Evolutionary conservation across 2,888 invertebrate species (phyloP).

Genomic region (Drosophila atroscutellata): DNA sequence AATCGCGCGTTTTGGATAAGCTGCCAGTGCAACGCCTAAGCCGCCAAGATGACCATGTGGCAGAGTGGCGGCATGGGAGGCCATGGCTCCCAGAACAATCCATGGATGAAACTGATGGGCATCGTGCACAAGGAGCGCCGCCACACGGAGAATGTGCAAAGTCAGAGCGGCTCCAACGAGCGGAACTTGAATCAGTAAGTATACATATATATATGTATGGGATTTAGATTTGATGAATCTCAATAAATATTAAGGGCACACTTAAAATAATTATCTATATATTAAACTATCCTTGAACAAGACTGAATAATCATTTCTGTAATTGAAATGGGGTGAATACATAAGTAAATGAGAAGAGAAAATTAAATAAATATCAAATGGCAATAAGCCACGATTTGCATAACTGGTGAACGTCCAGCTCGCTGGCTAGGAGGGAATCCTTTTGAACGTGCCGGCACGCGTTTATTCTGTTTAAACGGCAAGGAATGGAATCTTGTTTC

Average conservation of each 20-base stretch:
- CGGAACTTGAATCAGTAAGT: conserved; percentile 90
- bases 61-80: conserved; percentile 91
- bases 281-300: not conserved
- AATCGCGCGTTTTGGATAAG: conserved; percentile 41
- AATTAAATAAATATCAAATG: not conserved
- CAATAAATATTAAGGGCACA: not conserved
- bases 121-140: conserved; percentile 91
- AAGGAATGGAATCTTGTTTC: not conserved
- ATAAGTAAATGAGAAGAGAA: not conserved
- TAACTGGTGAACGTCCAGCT: not conserved
- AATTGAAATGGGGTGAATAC: not conserved
- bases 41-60: conserved; percentile 89
- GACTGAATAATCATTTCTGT: not conserved
- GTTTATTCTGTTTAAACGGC: not conserved
- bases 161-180: conserved; percentile 87
- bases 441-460: not conserved
- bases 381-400: not conserved
- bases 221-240: not conserved
- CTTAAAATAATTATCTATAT: not conserved
- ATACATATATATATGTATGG: too few species aligned
- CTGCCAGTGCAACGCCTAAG: conserved; percentile 49
- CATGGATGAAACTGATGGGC: conserved; percentile 93
- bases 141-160: conserved; percentile 88
- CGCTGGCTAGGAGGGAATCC: not conserved
- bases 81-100: conserved; percentile 92